phyloP scores from a whole-genome alignment of 2,797 vertebrate genomes.

The Parambassis ranga region DNA sequence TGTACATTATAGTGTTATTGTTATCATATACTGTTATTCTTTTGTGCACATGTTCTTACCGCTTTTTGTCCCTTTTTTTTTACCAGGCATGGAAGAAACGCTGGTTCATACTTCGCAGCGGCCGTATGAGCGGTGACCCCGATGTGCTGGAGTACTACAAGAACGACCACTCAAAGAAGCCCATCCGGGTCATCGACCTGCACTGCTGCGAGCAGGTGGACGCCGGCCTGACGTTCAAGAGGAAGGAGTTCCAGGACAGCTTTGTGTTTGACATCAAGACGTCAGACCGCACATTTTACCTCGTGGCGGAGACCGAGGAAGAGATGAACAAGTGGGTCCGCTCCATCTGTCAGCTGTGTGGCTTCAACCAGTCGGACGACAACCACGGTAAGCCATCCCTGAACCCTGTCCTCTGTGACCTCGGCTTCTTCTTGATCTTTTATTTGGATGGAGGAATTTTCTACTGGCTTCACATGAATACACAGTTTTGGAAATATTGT shows the following conservation, averaged over 20 bases:
- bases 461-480: too few species aligned
- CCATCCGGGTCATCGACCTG: constrained; percentile 94
- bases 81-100: constrained; percentile 99
- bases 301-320: constrained; percentile 96
- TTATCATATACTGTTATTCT: too few species aligned
- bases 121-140: constrained; percentile 96
- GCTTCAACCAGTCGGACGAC: constrained; percentile 97
- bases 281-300: constrained; percentile 96
- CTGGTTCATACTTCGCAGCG: constrained; percentile 96
- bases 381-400: constrained; percentile 90
- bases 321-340: constrained; percentile 99
- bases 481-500: too few species aligned
- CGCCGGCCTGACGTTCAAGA: constrained; percentile 94
- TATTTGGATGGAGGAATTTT: too few species aligned
- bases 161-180: constrained; percentile 97
- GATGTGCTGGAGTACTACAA: constrained; percentile 99
- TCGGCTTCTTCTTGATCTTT: not conserved
- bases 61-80: not conserved
- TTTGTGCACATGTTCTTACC: not conserved
- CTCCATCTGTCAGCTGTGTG: constrained; percentile 97
- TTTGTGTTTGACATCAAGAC: constrained; percentile 99
- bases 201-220: constrained; percentile 98
- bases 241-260: constrained; percentile 98
- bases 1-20: too few species aligned
- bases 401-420: not conserved